These are phyloP conservation scores for Clarias gariepinus DNA, from an alignment of 2,113 vertebrate genomes.

Conservation along the genomic window DNA sequence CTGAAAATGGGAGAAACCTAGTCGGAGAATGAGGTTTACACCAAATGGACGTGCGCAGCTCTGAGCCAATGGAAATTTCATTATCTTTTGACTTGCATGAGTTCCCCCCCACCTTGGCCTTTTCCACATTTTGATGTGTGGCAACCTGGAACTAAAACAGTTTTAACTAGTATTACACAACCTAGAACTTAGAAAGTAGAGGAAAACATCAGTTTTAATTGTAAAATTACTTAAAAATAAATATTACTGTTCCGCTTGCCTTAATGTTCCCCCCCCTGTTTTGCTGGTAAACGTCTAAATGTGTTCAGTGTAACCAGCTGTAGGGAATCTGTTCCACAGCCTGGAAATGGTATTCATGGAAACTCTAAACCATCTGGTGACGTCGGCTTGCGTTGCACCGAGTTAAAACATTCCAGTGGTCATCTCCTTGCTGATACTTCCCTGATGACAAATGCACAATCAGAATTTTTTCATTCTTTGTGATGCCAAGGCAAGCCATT, in stretches of 20 bases:
- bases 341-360: too few relatives aligned
- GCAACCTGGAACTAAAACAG: not conserved
- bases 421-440: too few relatives aligned
- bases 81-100: not conserved
- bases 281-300: not conserved
- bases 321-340: too few relatives aligned
- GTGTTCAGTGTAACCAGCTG: not conserved
- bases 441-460: too few relatives aligned
- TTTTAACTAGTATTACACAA: not conserved
- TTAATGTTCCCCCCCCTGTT: not conserved
- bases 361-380: too few relatives aligned
- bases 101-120: not conserved
- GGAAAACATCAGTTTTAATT: not conserved
- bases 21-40: conserved; percentile 37
- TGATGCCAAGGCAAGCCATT: too few relatives aligned
- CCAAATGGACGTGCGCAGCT: conserved; percentile 14
- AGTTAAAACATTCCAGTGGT: too few relatives aligned
- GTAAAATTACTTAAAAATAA: not conserved
- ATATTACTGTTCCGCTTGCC: not conserved
- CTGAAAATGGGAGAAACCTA: not conserved
- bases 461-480: too few relatives aligned
- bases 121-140: not conserved
- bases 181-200: not conserved
- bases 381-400: too few relatives aligned
- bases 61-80: conserved; percentile 34